Evolutionary conservation across 2,113 vertebrate genomes (phyloP).

Genomic region (Zapornia atra): DNA sequence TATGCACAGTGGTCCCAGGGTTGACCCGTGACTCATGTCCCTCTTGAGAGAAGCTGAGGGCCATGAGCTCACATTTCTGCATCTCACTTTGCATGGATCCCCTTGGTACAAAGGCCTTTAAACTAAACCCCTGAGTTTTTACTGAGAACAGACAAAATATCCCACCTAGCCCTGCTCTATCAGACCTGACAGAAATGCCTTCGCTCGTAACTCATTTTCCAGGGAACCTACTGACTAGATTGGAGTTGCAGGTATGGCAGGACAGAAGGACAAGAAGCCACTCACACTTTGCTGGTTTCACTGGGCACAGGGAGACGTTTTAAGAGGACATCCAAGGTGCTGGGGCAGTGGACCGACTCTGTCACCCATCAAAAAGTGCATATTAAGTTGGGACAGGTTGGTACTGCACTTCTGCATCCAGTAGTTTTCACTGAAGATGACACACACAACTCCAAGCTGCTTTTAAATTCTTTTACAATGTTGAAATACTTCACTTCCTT

Average conservation of each 20-base stretch:
- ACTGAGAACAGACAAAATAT: background rate
- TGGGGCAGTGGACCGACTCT: background rate
- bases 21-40: background rate
- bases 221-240: background rate
- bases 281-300: background rate
- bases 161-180: background rate
- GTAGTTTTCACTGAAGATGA: background rate
- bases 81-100: background rate
- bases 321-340: background rate
- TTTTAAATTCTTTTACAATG: background rate
- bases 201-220: background rate
- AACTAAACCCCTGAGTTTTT: background rate
- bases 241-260: background rate
- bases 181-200: background rate
- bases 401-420: background rate
- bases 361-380: background rate
- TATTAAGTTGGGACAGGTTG: background rate
- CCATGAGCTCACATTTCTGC: fast-evolving
- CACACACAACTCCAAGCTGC: background rate
- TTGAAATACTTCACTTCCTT: background rate
- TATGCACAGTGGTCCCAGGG: background rate
- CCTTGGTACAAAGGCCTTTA: background rate
- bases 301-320: background rate
- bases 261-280: background rate
- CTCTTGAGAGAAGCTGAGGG: background rate